Conservation (phyloP, 2,797 vertebrate species). For the Gadopsis bispinosus region DNA sequence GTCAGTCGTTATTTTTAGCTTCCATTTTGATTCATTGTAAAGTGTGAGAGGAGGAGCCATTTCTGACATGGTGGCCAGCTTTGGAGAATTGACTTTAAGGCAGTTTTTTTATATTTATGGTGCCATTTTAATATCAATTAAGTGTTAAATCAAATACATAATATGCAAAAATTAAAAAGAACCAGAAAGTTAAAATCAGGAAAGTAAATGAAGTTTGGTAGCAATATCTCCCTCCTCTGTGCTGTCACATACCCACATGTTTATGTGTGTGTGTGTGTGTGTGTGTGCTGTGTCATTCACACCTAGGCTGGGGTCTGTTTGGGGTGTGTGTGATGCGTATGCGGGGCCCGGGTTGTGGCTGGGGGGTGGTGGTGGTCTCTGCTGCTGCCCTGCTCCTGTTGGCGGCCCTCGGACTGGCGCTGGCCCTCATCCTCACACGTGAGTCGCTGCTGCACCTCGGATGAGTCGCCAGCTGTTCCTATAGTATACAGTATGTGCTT, state of each 20-base stretch:
- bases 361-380: slow-evolving; percentile 68
- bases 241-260: background rate
- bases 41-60: background rate
- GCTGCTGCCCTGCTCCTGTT: slow-evolving; percentile 69
- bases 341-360: slow-evolving; percentile 56
- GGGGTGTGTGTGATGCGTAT: slow-evolving; percentile 66
- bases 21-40: background rate
- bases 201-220: background rate
- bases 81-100: background rate
- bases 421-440: slow-evolving; percentile 83
- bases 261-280: background rate
- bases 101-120: background rate
- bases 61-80: background rate
- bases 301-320: slow-evolving; percentile 52
- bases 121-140: background rate
- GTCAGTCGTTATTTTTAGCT: background rate
- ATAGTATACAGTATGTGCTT: too few relatives aligned
- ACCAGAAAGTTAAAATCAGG: background rate
- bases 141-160: background rate
- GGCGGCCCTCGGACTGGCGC: slow-evolving; percentile 72
- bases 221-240: background rate
- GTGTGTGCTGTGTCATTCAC: slow-evolving; percentile 39
- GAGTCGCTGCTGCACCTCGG: slow-evolving; percentile 51
- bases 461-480: background rate
- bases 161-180: background rate